These are phyloP conservation scores for Iselma pallidipennis DNA, from an alignment of 2,888 invertebrate genomes.

Conservation along the genomic window DNA sequence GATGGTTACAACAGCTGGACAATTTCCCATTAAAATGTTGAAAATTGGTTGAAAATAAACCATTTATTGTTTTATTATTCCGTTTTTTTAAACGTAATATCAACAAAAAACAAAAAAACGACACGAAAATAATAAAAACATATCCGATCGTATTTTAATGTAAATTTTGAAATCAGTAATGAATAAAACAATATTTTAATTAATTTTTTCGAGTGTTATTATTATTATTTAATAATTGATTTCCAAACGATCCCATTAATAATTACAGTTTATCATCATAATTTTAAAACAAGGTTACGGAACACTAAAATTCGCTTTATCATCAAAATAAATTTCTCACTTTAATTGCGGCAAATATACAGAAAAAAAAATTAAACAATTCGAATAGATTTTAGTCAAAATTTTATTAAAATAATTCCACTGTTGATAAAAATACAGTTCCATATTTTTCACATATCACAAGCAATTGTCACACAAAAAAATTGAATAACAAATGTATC, in stretches of 20 bases:
- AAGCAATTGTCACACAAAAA: constrained; percentile 19
- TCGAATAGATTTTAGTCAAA: too few species aligned
- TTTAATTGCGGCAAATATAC: too few species aligned
- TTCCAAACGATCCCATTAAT: background rate
- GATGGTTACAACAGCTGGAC: background rate
- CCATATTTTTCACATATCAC: constrained; percentile 18
- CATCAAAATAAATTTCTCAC: background rate
- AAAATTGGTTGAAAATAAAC: background rate
- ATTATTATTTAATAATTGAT: too few species aligned
- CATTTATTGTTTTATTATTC: background rate
- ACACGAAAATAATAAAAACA: too few species aligned
- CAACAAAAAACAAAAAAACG: too few species aligned
- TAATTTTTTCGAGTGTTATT: too few species aligned
- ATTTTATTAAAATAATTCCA: constrained; percentile 14
- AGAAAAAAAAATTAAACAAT: too few species aligned
- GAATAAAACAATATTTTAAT: too few species aligned
- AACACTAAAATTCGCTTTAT: background rate
- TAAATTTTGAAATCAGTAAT: too few species aligned
- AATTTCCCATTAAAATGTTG: background rate
- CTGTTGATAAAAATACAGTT: constrained; percentile 14
- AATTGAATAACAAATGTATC: constrained; percentile 12
- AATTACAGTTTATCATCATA: background rate
- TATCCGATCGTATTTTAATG: too few species aligned
- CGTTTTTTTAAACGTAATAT: too few species aligned
- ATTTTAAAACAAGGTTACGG: background rate